Base-by-base conservation (phyloP, 2,113 vertebrate genomes). In the Sapajus apella region DNA sequence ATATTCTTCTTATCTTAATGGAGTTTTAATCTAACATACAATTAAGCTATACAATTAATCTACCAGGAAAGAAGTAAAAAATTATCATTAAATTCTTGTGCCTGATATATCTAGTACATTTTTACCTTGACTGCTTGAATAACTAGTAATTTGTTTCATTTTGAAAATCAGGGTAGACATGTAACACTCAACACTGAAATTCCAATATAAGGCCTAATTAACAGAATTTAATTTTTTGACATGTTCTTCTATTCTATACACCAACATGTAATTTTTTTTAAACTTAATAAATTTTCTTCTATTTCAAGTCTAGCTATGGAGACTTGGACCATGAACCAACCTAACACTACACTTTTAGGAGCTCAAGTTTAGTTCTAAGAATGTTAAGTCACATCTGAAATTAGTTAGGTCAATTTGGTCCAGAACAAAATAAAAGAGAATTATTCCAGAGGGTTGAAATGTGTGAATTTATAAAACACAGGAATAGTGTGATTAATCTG, bases 41-140 rank as follows among this genome's bases (percentile, higher is more conserved):
- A 98, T 98, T 98, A 98, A 97, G 92, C 94, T 98, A 98, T 98
- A 96, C 97, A 98, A 98, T 98, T 98, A 98, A 98, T 98, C 97
- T 98, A 97, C 97, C 97, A 94, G 94, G 93, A 94, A 96, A 97
- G 98, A 98, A 96, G 50, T 97, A 98, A 98, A 97, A 98, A 98
- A 98, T 98, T 98, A 98, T 97, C 98, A 98, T 97, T 97, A 98
- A 98, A 77, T 98, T 98, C 94, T 91, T 97, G 73, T 95, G 90
- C 83, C 93, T 98, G 79, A 94, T 98, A 96, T 97, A 98, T 90
- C 97, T 91, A 47, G 40, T 61, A 83, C 50, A 97, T 97, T 98
- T 98, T 94, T 98, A 98, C 98, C 96, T 97, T 64, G 20, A 97
- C 79, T 94, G 95, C 95, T 98, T 96, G 87, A 82, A 55, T 98